Evolutionary conservation across 2,797 vertebrate genomes (phyloP), one percentile per base, ranked within the genome.

Genomic region (Chaetodon trifasciatus): DNA sequence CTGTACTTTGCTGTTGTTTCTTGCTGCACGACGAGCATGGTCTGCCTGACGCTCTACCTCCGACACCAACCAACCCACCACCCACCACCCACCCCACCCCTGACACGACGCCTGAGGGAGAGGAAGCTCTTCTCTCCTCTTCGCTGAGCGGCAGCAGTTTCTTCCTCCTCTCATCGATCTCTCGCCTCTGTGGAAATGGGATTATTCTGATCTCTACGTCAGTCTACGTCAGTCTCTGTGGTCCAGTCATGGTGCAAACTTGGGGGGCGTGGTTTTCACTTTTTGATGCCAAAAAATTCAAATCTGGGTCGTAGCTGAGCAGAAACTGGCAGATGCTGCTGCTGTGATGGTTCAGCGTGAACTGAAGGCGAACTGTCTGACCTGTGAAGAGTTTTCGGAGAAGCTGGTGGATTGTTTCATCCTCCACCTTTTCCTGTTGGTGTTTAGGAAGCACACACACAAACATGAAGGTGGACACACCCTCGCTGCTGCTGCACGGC

Each of bases 21-120:
- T 87, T 78, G 85, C 90, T 90, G 91, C 91, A 93, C 88, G 88
- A 89, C 37, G 44, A 90, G 91, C 91, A 93, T 92, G 92, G 76
- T 83, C 89, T 61, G 76, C 88, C 82, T 79, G 86, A 78, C 52
- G 52, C 86, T 86, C 87, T 76, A 83, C 89, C 90, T 87, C 86
- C 37, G 12, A 64, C 84, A 67, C 63, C 23, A 8, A 68, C 55
- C 32, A 16, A 55, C 17, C 24, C 8, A 50, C 63, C n/a, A 8
- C 44, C 19, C 28, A 9, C 44, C n/a, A n/a, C 63, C 23, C 5
- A 76, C 50, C 71, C 4, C 6, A 50, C 44, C 23, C 65, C 74
- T 21, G 47, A 65, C 53, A 74, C 16, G 8, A 60, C 3, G 11
- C 47, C 37, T 37, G 55, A 73, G 12, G 24, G 67, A 83, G 46